Percentiles rank a stretch among this genome's conserved stretches.
Conservation (phyloP, 2,797 vertebrate species). For the Rhinatrema bivittatum region DNA sequence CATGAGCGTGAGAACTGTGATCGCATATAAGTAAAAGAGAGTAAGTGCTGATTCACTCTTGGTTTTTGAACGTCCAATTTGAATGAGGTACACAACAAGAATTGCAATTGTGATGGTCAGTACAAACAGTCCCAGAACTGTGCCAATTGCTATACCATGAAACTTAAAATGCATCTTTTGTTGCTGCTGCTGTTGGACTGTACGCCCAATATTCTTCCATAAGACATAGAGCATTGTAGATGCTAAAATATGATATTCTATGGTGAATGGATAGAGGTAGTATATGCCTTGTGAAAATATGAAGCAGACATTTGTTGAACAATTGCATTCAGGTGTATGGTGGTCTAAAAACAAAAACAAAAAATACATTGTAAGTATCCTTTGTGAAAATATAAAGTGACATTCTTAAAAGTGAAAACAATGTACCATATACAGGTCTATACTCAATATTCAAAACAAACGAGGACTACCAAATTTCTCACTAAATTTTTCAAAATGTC, state of each 20-base stretch:
- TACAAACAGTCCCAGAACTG: constrained; percentile 68
- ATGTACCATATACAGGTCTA: too few relatives aligned
- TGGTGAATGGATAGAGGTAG: constrained; percentile 93
- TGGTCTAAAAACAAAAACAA: constrained; percentile 56
- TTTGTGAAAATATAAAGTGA: too few relatives aligned
- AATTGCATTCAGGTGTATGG: constrained; percentile 75
- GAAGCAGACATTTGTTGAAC: constrained; percentile 71
- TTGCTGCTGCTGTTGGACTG: constrained; percentile 60
- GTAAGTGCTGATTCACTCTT: constrained; percentile 72
- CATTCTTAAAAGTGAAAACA: too few relatives aligned
- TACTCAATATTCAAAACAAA: too few relatives aligned
- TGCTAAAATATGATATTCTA: constrained; percentile 94
- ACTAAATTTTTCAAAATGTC: too few relatives aligned
- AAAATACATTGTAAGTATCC: background rate
- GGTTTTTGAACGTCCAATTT: constrained; percentile 65
- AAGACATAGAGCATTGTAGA: constrained; percentile 89
- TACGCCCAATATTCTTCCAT: constrained; percentile 93
- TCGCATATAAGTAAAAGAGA: constrained; percentile 86
- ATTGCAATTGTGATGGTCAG: constrained; percentile 79
- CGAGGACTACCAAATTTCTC: too few relatives aligned
- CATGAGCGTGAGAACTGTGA: constrained; percentile 75
- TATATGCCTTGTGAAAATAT: constrained; percentile 81
- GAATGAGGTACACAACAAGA: constrained; percentile 81
- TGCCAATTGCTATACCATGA: constrained; percentile 62
- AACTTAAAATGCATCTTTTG: constrained; percentile 60